Evolutionary conservation across 1,140 invertebrate genomes (phyloP).

Genomic region (Archivesica marissinica): DNA sequence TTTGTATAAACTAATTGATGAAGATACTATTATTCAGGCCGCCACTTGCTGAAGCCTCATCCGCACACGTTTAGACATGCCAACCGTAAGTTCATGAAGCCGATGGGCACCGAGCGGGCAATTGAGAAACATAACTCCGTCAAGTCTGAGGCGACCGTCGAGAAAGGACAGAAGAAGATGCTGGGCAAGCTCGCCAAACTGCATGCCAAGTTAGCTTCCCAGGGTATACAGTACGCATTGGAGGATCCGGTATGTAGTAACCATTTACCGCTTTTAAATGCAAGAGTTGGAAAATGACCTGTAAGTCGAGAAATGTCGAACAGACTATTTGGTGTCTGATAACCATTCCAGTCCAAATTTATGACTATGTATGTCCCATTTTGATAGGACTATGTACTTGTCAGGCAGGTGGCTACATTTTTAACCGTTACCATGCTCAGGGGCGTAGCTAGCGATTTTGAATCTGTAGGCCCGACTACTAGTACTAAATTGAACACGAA

Average conservation of each 20-base stretch:
- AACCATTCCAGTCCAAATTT: neutral
- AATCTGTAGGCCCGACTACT: too few relatives aligned
- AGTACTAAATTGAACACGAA: too few relatives aligned
- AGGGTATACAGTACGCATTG: conserved; percentile 26
- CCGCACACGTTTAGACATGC: conserved; percentile 47
- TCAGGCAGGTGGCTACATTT: too few relatives aligned
- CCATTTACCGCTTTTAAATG: neutral
- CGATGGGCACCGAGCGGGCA: neutral
- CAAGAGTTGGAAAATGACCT: neutral
- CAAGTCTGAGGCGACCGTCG: conserved; percentile 19
- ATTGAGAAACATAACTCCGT: neutral
- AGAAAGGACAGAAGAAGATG: conserved; percentile 6
- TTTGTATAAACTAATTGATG: too few relatives aligned
- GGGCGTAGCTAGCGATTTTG: too few relatives aligned
- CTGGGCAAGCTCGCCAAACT: conserved; percentile 21
- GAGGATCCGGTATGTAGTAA: conserved; percentile 22
- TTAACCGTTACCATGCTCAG: too few relatives aligned
- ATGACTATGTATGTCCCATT: neutral
- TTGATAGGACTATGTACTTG: neutral
- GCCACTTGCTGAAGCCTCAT: conserved; percentile 37
- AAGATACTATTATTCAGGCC: conserved; percentile 46
- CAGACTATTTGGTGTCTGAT: neutral
- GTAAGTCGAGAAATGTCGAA: neutral
- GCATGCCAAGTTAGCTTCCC: conserved; percentile 20
- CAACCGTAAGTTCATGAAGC: conserved; percentile 10